phyloP scores from a whole-genome alignment of 2,888 invertebrate genomes.

The Ormyrus rosae region DNA sequence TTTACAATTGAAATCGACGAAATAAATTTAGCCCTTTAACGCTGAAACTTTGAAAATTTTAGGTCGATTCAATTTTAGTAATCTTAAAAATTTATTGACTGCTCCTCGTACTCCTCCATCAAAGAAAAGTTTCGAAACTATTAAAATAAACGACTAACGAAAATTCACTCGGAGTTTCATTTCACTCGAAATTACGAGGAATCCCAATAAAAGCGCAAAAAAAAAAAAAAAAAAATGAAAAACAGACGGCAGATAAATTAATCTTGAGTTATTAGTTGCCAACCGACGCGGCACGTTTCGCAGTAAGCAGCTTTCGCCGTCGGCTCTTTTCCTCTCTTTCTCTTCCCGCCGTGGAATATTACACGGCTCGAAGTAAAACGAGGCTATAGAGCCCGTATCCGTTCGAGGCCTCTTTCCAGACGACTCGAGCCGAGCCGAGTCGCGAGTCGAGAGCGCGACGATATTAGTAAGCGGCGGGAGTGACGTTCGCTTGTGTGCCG shows the following conservation, averaged over 20 bases:
- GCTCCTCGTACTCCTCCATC: too few species aligned
- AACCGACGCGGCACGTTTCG: neutral
- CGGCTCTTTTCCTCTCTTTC: neutral
- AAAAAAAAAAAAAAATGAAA: neutral
- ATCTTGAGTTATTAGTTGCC: slow-evolving; percentile 50
- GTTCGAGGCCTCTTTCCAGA: neutral
- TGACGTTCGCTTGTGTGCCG: slow-evolving; percentile 5
- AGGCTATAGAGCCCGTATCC: too few species aligned
- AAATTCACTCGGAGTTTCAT: too few species aligned
- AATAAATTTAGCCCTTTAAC: too few species aligned
- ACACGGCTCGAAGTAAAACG: slow-evolving; percentile 17
- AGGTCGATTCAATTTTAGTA: too few species aligned
- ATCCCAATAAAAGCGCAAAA: too few species aligned
- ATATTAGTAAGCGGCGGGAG: slow-evolving; percentile 20
- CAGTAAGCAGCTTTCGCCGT: slow-evolving; percentile 24
- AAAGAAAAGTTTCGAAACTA: too few species aligned
- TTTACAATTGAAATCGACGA: too few species aligned
- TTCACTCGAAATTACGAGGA: too few species aligned
- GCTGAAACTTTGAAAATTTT: too few species aligned
- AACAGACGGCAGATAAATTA: slow-evolving; percentile 40
- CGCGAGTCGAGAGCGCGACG: neutral
- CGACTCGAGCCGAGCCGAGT: neutral
- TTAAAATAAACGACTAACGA: too few species aligned
- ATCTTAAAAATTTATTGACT: too few species aligned
- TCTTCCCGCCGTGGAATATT: slow-evolving; percentile 24